These are phyloP conservation scores for Brachionus sp. DNA, from an alignment of 1,140 invertebrate species.

Conservation along the genomic window DNA sequence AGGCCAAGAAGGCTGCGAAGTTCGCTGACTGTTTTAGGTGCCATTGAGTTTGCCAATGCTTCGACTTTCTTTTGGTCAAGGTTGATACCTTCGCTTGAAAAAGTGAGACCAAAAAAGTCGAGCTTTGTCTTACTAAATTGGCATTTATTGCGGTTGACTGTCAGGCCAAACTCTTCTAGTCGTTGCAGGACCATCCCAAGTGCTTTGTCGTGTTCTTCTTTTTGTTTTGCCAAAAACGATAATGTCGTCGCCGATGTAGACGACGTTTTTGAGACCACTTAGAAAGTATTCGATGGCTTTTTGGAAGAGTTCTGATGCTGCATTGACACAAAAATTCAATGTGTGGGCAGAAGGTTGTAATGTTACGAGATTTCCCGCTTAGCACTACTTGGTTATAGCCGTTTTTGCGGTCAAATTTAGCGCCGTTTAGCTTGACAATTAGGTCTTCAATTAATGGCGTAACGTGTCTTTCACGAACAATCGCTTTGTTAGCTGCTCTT, in stretches of 20 bases:
- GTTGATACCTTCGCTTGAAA: neutral
- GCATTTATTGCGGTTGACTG: neutral
- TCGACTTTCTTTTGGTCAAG: neutral
- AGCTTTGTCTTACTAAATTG: neutral
- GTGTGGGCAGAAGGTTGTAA: neutral
- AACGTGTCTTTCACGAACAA: neutral
- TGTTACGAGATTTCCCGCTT: neutral
- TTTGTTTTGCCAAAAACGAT: neutral
- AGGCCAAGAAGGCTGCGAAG: neutral
- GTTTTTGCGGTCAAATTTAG: neutral
- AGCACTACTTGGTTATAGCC: neutral
- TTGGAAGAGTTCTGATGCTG: conserved; percentile 5
- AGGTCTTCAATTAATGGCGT: neutral
- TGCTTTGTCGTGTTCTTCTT: neutral
- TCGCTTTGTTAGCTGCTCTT: neutral
- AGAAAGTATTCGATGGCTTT: neutral
- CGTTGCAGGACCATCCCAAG: neutral
- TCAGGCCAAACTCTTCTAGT: neutral
- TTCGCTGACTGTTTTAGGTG: neutral
- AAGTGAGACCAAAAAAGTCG: neutral
- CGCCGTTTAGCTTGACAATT: neutral
- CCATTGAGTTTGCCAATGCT: neutral
- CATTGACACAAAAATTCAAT: conserved; percentile 9
- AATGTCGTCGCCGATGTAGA: neutral
- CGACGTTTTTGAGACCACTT: neutral